Conservation (phyloP, 2,113 vertebrate genomes). For the Romanogobio albipinnatus region DNA sequence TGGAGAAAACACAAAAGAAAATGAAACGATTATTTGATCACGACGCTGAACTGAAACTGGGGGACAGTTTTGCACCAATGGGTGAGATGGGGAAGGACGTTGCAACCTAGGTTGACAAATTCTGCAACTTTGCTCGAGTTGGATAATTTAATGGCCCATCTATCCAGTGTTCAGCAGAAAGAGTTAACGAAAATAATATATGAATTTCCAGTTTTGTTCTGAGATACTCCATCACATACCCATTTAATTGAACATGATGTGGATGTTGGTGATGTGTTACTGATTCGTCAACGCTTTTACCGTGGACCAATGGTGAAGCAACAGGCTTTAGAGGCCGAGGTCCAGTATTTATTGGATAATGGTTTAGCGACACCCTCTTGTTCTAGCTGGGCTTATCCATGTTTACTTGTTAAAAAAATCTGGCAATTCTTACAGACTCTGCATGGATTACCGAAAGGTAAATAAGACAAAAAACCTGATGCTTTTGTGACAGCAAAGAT, state of each 20-base stretch:
- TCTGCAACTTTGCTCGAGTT: neutral
- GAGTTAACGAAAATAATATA: neutral
- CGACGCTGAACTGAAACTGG: neutral
- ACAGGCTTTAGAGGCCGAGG: neutral
- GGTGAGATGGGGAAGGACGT: neutral
- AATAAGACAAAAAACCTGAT: neutral
- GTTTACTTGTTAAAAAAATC: neutral
- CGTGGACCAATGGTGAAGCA: neutral
- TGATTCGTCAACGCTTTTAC: neutral
- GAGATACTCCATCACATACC: neutral
- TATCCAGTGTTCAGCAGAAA: neutral
- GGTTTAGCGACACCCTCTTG: neutral
- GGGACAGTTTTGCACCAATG: no score
- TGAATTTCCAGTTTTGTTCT: neutral
- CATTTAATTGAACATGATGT: neutral
- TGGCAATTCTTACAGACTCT: neutral
- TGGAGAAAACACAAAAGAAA: neutral
- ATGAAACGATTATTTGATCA: neutral
- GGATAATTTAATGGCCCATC: no score
- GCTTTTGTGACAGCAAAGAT: no score
- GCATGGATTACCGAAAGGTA: neutral
- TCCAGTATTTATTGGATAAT: neutral
- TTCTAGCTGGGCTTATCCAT: neutral
- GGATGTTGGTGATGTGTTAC: neutral
- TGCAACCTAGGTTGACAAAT: neutral